phyloP scores from a whole-genome alignment of 2,113 vertebrate genomes.

The Lophotis ruficrista region DNA sequence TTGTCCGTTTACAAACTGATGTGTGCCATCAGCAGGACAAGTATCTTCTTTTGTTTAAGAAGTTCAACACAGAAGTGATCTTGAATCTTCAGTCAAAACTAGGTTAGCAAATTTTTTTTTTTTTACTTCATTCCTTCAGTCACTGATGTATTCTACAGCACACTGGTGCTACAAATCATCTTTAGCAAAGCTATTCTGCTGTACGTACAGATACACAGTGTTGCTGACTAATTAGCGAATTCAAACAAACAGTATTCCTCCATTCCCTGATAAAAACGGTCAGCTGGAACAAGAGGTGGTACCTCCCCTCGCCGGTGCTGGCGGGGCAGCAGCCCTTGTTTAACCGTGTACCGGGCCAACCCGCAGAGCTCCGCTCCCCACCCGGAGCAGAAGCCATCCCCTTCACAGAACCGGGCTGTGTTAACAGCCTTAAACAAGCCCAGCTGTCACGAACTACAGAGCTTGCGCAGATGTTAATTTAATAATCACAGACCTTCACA shows the following conservation, averaged over 20 bases:
- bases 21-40: background rate
- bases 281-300: background rate
- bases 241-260: background rate
- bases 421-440: background rate
- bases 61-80: background rate
- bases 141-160: fast-evolving
- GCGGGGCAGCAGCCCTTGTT: background rate
- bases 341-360: background rate
- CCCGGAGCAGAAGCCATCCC: background rate
- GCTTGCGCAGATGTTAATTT: background rate
- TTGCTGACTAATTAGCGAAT: background rate
- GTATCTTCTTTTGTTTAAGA: background rate
- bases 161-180: background rate
- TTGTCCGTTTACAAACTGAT: fast-evolving
- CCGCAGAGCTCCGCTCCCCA: background rate
- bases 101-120: background rate
- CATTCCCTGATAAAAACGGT: fast-evolving
- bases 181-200: background rate
- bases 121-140: no score
- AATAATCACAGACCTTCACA: background rate
- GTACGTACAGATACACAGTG: fast-evolving
- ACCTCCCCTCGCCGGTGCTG: background rate
- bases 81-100: fast-evolving
- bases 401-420: background rate
- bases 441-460: background rate